phyloP scores from a whole-genome alignment of 1,140 invertebrate genomes.

The Phymastichus coffea region DNA sequence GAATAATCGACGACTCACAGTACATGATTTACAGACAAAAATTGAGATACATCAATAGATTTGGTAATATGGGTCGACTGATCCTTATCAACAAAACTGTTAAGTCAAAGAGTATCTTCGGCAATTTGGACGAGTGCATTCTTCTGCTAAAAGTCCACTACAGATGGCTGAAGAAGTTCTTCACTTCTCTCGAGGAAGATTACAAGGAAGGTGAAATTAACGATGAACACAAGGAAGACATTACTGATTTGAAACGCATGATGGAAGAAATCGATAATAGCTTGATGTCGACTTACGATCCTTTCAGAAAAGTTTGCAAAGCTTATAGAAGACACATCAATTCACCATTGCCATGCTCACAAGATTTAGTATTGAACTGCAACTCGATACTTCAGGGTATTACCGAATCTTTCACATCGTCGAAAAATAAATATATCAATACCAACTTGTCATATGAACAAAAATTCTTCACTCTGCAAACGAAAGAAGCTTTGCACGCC shows the following conservation, averaged over 20 bases:
- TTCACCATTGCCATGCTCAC: conserved; percentile 40
- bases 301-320: conserved; percentile 44
- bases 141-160: conserved; percentile 46
- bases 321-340: conserved; percentile 36
- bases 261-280: conserved; percentile 29
- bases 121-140: conserved; percentile 39
- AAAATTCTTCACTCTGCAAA: conserved; percentile 34
- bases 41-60: conserved; percentile 57
- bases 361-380: conserved; percentile 33
- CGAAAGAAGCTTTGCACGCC: conserved; percentile 14
- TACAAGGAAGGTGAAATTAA: conserved; percentile 1
- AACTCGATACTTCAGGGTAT: conserved; percentile 28
- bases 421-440: conserved; percentile 20
- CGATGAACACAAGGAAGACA: background rate
- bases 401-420: conserved; percentile 27
- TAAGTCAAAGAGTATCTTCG: conserved; percentile 32
- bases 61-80: conserved; percentile 41
- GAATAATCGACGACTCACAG: conserved; percentile 23
- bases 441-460: conserved; percentile 20
- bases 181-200: conserved; percentile 29
- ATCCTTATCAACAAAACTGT: conserved; percentile 32
- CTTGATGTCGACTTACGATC: conserved; percentile 35
- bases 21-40: conserved; percentile 33
- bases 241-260: conserved; percentile 18
- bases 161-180: conserved; percentile 47